phyloP scores from a whole-genome alignment of 1,140 invertebrate genomes.

The Bombyx mandarina region DNA sequence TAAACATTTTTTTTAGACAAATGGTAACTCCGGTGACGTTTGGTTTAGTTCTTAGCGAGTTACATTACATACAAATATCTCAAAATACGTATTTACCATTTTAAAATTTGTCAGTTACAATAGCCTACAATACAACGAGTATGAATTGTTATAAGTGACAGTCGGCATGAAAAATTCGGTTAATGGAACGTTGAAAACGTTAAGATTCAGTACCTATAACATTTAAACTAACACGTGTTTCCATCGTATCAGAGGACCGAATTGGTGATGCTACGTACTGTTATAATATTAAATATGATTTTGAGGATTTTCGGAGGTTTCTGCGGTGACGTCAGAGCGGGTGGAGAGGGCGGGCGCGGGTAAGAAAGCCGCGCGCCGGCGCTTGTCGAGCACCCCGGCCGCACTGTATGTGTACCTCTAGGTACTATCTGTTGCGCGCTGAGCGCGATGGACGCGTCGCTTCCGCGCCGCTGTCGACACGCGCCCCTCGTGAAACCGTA shows the following conservation, averaged over 20 bases:
- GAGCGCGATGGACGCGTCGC: slow-evolving; percentile 42
- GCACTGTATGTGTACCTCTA: slow-evolving; percentile 33
- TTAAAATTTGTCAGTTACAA: not conserved
- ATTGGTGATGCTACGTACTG: slow-evolving; percentile 17
- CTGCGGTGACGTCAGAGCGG: slow-evolving; percentile 45
- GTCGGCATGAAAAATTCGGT: not conserved
- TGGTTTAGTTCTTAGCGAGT: not conserved
- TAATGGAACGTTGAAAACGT: not conserved
- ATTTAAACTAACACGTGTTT: not conserved
- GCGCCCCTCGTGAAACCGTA: slow-evolving; percentile 33
- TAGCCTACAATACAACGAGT: not conserved
- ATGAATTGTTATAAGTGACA: not conserved
- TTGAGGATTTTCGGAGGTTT: slow-evolving; percentile 49
- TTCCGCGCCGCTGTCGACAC: slow-evolving; percentile 20
- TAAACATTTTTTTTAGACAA: not conserved
- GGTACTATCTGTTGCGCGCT: slow-evolving; percentile 51
- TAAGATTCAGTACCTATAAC: not conserved
- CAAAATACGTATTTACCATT: not conserved
- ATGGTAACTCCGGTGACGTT: not conserved
- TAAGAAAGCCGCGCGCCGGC: slow-evolving; percentile 34
- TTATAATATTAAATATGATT: slow-evolving; percentile 34
- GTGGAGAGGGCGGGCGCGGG: slow-evolving; percentile 23
- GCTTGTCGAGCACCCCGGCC: slow-evolving; percentile 23
- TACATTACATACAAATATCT: too few species aligned
- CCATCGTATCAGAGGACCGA: not conserved